Evolutionary conservation across 2,113 vertebrate genomes (phyloP), one percentile per base, ranked within the genome.

Genomic region (Corythoichthys intestinalis): DNA sequence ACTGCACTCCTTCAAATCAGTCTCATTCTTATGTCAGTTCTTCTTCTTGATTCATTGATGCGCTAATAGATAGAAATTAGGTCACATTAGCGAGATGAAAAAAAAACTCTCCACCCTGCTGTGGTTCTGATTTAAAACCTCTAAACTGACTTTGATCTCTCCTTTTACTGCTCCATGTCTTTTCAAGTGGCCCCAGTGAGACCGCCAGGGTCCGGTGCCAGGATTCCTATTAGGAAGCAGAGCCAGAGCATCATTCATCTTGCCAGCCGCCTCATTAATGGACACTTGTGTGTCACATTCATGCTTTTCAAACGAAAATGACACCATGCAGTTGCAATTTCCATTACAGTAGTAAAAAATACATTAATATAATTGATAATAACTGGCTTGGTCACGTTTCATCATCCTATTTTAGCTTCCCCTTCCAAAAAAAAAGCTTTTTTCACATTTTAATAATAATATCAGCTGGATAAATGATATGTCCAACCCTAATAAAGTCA

Each of bases 221-320:
- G 77, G 76, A 84, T 85, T 86, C 70, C 82, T 85, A 84, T 82
- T 83, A 75, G 68, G 78, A 77, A 80, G 73, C 74, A 68, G 67
- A 77, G 72, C 66, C 84, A 85, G 79, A 85, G 66, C 70, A 82
- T 72, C 58, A 17, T 28, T 41, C 54, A 14, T 47, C 60, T 41
- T 28, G 60, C 41, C 59, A 61, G 76, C 65, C 46, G 28, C 78
- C 75, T 79, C 79, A 78, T 82, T 85, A 83, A 63, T 70, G 71
- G 52, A 7, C 2, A 74, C 39, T 66, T 75, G 67, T 73, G 67
- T 72, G 49, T 84, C 77, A 72, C 66, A 48, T 41, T 12, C 28
- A 11, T 12, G 10, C 56, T 76, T 66, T 72, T 12, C 48, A 48
- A 66, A 66, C 50, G 39, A 9, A 58, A 52, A 52, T 52, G 11